phyloP scores from a whole-genome alignment of 2,888 invertebrate genomes.

The Prosapia bicincta region DNA sequence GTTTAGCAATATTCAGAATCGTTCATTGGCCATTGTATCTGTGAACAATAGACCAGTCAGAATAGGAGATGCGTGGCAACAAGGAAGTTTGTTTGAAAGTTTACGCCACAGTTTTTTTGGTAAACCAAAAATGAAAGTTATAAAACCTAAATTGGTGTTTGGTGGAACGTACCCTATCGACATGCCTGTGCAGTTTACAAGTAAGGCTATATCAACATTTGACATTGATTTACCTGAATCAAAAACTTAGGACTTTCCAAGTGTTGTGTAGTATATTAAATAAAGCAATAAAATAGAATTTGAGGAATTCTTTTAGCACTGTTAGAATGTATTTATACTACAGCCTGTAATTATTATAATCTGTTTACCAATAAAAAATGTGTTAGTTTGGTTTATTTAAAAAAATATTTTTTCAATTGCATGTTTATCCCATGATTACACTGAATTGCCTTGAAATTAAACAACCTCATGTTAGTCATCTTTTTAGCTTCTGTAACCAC shows the following conservation, averaged over 20 bases:
- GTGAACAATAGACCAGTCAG: neutral
- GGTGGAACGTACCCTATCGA: slow-evolving; percentile 83
- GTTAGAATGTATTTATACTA: no score
- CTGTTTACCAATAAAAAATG: no score
- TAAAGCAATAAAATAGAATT: neutral
- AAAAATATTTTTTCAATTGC: no score
- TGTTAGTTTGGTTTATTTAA: no score
- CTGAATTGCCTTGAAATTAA: no score
- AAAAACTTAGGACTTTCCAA: neutral
- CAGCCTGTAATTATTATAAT: no score
- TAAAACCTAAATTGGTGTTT: slow-evolving; percentile 56
- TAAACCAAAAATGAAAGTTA: neutral
- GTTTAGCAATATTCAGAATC: neutral
- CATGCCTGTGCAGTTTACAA: slow-evolving; percentile 48
- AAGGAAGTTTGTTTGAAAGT: slow-evolving; percentile 8
- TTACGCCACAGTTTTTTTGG: slow-evolving; percentile 11
- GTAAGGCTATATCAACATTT: slow-evolving; percentile 16
- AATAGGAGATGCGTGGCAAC: neutral
- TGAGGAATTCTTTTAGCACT: no score
- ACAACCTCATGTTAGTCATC: no score
- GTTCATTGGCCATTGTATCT: neutral
- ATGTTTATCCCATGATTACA: no score
- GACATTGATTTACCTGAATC: slow-evolving; percentile 14
- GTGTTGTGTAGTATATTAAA: neutral
- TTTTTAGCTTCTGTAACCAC: no score